Evolutionary conservation across 2,113 vertebrate species (phyloP).

Genomic region (Strigops habroptila): DNA sequence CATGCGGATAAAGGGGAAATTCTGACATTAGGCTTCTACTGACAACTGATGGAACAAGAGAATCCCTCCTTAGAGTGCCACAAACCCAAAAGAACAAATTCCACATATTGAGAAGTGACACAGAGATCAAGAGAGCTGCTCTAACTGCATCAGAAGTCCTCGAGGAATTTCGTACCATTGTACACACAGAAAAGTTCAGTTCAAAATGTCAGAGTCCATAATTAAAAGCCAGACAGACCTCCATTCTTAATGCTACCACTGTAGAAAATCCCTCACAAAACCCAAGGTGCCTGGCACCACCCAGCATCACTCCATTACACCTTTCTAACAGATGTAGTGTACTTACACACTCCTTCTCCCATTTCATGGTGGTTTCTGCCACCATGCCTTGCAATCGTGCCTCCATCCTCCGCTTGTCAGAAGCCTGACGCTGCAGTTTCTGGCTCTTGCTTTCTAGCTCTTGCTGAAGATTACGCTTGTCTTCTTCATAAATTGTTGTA

Average conservation of each 20-base stretch:
- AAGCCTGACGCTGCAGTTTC: constrained; percentile 83
- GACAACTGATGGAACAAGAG: background rate
- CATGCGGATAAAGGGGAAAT: background rate
- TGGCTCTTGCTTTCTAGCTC: constrained; percentile 87
- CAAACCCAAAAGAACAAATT: background rate
- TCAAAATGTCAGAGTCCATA: background rate
- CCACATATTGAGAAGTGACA: background rate
- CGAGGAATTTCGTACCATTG: background rate
- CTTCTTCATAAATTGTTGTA: constrained; percentile 88
- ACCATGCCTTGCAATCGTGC: constrained; percentile 87
- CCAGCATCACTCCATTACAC: too few species aligned
- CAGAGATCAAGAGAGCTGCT: background rate
- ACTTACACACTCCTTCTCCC: constrained; percentile 98
- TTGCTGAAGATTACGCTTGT: constrained; percentile 86
- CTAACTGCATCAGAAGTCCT: background rate
- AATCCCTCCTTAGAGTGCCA: background rate
- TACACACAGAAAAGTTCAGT: background rate
- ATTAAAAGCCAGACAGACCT: background rate
- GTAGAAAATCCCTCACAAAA: background rate
- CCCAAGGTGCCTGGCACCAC: background rate
- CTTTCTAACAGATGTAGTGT: accelerated
- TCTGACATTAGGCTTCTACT: background rate
- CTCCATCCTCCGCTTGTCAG: constrained; percentile 87
- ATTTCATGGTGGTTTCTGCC: constrained; percentile 85
- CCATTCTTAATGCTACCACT: background rate